These are phyloP conservation scores for Nothoprocta pentlandii DNA, from an alignment of 2,113 vertebrate genomes.

Conservation along the genomic window DNA sequence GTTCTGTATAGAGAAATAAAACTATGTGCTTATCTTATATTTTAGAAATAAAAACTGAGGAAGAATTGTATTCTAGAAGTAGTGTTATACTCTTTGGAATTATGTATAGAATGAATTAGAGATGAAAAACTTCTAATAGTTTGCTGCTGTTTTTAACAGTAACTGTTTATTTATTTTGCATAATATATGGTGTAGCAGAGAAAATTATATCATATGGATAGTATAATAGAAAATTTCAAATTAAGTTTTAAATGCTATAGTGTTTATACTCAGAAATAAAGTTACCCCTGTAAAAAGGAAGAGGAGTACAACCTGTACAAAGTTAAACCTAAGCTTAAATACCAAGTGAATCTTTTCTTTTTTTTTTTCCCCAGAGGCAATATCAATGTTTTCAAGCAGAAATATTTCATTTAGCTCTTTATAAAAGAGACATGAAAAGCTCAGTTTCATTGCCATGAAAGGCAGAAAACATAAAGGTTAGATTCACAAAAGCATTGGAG, in stretches of 20 bases:
- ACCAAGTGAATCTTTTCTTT: not conserved
- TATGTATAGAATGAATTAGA: not conserved
- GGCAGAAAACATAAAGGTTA: not conserved
- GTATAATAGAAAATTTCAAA: not conserved
- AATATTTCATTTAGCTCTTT: not conserved
- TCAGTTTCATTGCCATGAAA: not conserved
- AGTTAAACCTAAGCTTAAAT: not conserved
- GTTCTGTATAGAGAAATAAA: not conserved
- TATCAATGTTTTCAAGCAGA: rapidly evolving
- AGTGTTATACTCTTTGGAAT: not conserved
- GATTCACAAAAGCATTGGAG: not conserved
- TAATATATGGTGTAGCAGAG: not conserved
- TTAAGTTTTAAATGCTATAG: not conserved
- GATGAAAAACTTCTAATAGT: not conserved
- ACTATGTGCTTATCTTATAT: not conserved
- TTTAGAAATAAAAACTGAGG: not conserved
- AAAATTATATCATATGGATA: not conserved
- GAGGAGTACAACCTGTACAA: not conserved
- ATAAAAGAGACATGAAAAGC: not conserved
- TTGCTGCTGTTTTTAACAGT: not conserved
- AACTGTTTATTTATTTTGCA: not conserved
- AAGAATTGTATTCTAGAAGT: not conserved
- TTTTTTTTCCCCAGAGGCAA: not conserved
- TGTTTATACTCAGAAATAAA: not conserved
- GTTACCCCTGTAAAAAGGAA: not conserved